A percentile compares a stretch with the other conserved stretches of the same genome.
Evolutionary conservation across 2,113 vertebrate genomes (phyloP).

Genomic region (Cyprinodon brontotheroides): DNA sequence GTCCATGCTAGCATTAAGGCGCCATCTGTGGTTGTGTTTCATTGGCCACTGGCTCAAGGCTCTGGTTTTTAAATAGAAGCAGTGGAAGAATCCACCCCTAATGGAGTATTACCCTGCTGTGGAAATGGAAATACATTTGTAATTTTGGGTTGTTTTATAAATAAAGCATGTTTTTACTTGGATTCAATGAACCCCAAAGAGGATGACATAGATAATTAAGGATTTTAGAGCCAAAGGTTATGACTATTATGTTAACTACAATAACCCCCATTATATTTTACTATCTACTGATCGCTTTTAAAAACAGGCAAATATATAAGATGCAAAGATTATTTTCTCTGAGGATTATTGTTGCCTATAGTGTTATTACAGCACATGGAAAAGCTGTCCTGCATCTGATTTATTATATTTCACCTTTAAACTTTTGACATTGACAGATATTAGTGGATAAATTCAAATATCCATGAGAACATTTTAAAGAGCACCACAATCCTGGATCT

Average conservation of each 20-base stretch:
- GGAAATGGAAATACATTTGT: constrained; percentile 6
- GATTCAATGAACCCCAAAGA: background rate
- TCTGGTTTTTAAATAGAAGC: constrained; percentile 68
- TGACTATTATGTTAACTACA: background rate
- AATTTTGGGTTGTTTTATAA: constrained; percentile 9
- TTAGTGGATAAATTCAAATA: background rate
- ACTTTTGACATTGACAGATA: background rate
- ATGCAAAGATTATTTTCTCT: too few relatives aligned
- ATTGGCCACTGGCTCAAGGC: constrained; percentile 55
- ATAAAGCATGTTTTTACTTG: background rate
- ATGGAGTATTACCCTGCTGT: constrained; percentile 34
- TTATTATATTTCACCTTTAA: background rate
- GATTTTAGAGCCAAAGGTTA: background rate
- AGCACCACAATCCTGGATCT: background rate
- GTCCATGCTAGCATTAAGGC: constrained; percentile 66
- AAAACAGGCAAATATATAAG: too few relatives aligned
- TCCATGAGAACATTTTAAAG: background rate
- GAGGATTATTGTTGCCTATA: too few relatives aligned
- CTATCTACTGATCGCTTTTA: background rate
- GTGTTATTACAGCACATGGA: background rate
- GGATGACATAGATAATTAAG: constrained; percentile 3
- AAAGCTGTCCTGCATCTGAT: background rate
- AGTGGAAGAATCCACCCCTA: constrained; percentile 38
- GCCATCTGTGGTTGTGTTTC: constrained; percentile 70
- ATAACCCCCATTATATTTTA: background rate